Base-by-base conservation (phyloP, 2,113 vertebrate species). In the Abramis brama region DNA sequence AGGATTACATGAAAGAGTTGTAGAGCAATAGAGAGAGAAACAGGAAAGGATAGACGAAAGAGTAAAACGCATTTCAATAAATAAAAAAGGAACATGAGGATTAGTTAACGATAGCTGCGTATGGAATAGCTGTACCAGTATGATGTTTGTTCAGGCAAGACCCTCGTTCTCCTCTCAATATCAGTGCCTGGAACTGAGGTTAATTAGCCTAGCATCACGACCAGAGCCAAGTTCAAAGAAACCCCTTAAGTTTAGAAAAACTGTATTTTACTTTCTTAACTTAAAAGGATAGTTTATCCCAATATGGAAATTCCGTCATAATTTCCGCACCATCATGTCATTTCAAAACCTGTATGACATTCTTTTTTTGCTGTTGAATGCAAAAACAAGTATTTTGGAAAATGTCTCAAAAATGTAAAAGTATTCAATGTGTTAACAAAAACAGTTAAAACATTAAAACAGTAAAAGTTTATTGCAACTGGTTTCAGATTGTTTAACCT, bases 171-270 rank as follows among this genome's bases (percentile, higher is more conserved):
- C 59, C 71, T 47, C 6, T 30, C 27, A 33, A 25, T 82, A 13
- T 21, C 62, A 33, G 33, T 64, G 6, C 6, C 84, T 85, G 82
- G 45, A 80, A 11, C 45, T 88, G 60, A 88, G 85, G 89, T 73
- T 76, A 19, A 23, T 89, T 83, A 83, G 88, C 89, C 79, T 81
- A 83, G 88, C 87, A 70, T 77, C 30, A 60, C 12, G 1, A 17
- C 11, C 21, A 59, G 19, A 2, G 9, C 17, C 6, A 1, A 36
- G 5, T 59, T 59, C 12, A 33, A 12, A 2, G 19, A 12, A 79
- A 77, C 5, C 27, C 74, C 17, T 17, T 52, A 55, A 11, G 21
- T 71, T 71, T 43, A 36, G 10, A 15, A 7, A 30, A 17, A 17
- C 5, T 15, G 3, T 59, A 19, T 57, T 59, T n/a, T n/a, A 23